Evolutionary conservation across 2,113 vertebrate species (phyloP), one percentile per base, ranked within the genome.

Genomic region (Plectropomus leopardus): DNA sequence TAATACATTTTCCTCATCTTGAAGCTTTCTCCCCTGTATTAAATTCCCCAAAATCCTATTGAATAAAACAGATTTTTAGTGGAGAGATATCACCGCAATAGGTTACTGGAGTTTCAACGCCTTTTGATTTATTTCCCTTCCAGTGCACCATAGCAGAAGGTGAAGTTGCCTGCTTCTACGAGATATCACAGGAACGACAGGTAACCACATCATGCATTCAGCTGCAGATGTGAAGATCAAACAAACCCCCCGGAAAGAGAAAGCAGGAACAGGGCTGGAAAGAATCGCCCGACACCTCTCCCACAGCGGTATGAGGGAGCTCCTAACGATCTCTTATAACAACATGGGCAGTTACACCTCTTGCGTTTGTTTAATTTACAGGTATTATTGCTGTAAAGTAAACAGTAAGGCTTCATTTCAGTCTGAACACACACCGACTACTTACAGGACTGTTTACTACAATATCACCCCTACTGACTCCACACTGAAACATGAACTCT

Each of bases 401-500:
- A 61, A 28, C 21, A 32, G 19, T 16, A 30, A 71, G 4, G 55
- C 42, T 17, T 59, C 54, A 1, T 45, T 40, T 40, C 36, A 40
- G 36, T 40, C 36, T 40, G 36, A 40, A 40, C 36, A 40, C 36
- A 11, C 36, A 40, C 36, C 11, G 36, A 40, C 36, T 21, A n/a
- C 19, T 36, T 21, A 36, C 34, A 45, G 10, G 13, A 34, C 14
- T 19, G 14, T 51, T 67, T 9, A 10, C 21, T 14, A 14, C 11
- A 66, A 32, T 4, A 40, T 10, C 36, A 40, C 1, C 36, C 11
- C 36, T 10, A 40, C 36, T 10, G 3, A 10, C 36, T 40, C 8
- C 36, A 40, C 24, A 21, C 34, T 45, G 53, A n/a, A 71, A 71
- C 24, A 58, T 32, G 54, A 57, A 44, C 23, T 42, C 36, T 57